Base-by-base conservation (phyloP, 2,888 invertebrate species). In the Scrobipalpa costella region DNA sequence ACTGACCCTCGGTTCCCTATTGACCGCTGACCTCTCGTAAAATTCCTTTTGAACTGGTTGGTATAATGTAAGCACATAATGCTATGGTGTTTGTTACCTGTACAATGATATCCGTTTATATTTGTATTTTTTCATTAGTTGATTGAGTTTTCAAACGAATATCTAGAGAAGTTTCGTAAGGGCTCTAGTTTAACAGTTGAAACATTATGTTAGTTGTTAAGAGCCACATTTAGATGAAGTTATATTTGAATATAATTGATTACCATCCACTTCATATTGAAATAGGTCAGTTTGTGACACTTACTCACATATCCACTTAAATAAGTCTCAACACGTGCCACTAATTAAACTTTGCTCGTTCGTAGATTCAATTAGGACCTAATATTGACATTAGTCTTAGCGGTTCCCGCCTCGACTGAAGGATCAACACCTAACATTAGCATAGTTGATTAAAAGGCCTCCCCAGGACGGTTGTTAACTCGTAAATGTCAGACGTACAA, bases 361-460 rank as follows among this genome's bases (percentile, higher is more conserved):
- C 76, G 74, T 77, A 81, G 78, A 86, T 87, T 88, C 84, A 88
- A 89, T 89, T 88, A 88, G 84, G 76, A 73, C 77, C 77, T 83
- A 79, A 86, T 86, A 88, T 88, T 88, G 88, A 86, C 86, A 84
- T 84, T 78, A 79, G 83, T 74, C 79, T 84, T 82, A 79, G 83
- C 74, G 79, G 74, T 73, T 73, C 80, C 78, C 75, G 74, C 75
- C 73, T 69, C 73, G 71, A 71, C 73, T 78, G 76, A 79, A 77
- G 83, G 84, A 86, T 85, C 85, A 85, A 86, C 87, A 84, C 82
- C 85, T 85, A 84, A 86, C 88, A 90, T 90, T 90, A 88, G 85
- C 88, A 88, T 88, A 88, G 87, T 88, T 90, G 90, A 90, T 90
- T 90, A 90, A 89, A 90, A 90, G 86, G 88, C 86, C 87, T 85